A percentile compares a stretch with the other conserved stretches of the same genome.
Conservation (phyloP, 2,888 invertebrate species). For the Pristionchus fissidentatus region DNA sequence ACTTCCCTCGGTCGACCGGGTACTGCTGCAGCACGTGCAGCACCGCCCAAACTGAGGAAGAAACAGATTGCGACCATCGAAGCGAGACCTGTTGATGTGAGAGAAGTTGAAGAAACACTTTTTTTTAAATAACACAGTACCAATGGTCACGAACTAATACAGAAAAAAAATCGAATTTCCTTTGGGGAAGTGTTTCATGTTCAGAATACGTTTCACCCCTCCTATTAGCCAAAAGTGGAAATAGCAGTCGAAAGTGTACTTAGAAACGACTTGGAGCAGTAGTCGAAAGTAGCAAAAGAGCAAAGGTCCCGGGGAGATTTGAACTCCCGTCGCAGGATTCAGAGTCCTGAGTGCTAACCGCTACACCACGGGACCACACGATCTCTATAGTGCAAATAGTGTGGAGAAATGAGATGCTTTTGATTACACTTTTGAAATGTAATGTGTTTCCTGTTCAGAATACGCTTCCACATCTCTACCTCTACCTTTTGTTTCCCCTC, state of each 20-base stretch:
- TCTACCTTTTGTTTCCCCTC: no score
- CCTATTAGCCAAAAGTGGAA: not conserved
- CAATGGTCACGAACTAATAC: not conserved
- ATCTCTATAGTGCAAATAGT: not conserved
- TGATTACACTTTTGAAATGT: no score
- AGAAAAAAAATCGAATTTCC: not conserved
- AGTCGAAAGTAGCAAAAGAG: slow-evolving; percentile 41
- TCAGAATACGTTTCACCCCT: no score
- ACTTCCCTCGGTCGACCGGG: slow-evolving; percentile 73
- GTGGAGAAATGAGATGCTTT: slow-evolving; percentile 11
- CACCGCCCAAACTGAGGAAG: slow-evolving; percentile 75
- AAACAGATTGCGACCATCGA: slow-evolving; percentile 62
- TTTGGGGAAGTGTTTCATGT: no score
- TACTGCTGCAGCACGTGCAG: slow-evolving; percentile 72
- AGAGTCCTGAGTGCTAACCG: slow-evolving; percentile 62
- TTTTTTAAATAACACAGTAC: not conserved
- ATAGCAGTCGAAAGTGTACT: not conserved
- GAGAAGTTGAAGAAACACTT: no score
- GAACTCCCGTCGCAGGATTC: slow-evolving; percentile 59
- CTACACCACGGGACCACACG: slow-evolving; percentile 56
- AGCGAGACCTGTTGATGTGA: slow-evolving; percentile 46
- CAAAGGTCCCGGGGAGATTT: slow-evolving; percentile 42
- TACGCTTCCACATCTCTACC: no score
- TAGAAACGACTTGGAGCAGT: not conserved
- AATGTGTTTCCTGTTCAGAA: no score